Base-by-base conservation (phyloP, 2,797 vertebrate species). In the Synanceia verrucosa region DNA sequence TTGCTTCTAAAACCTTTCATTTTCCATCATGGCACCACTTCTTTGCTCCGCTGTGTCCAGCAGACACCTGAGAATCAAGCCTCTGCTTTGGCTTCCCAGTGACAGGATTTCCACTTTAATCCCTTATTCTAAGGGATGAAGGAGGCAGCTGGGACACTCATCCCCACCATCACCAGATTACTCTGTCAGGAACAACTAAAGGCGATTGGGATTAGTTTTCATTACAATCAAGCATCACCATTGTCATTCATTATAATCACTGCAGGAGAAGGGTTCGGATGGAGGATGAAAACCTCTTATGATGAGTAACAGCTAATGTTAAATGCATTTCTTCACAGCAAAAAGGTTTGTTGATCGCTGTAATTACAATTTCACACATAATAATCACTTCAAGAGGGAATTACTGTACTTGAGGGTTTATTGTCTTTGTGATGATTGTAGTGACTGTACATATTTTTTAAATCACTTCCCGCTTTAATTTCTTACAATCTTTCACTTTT, bases 161-260 rank as follows among this genome's bases (percentile, higher is more conserved):
- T 84, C 76, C 71, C 64, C 8, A 13, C 44, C 65, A 50, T 80
- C 73, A 61, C 6, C 73, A 74, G 76, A 82, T 84, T 78, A 84
- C 29, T 51, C 37, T 39, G 37, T 51, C 76, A 78, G 21, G 71
- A 46, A 69, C 47, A 60, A 66, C 70, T 67, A 67, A 67, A 70
- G 53, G 73, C 81, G 64, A 69, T 33, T 19, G 62, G 79, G 80
- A 83, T 90, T 81, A 78, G 31, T 59, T 70, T 59, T 71, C 74
- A 79, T 77, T 67, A 80, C 37, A 65, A 70, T 74, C 69, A 59
- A 65, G 58, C 70, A n/a, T 65, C 39, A 44, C 43, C 46, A 37
- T 39, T 28, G 55, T 23, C 44, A 58, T 44, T 79, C 62, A 44
- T 67, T 64, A 59, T 60, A 73, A 82, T 81, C 52, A 41, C 14